Evolutionary conservation across 2,113 vertebrate species (phyloP), one percentile per base, ranked within the genome.

Genomic region (Planiliza haematocheilus): DNA sequence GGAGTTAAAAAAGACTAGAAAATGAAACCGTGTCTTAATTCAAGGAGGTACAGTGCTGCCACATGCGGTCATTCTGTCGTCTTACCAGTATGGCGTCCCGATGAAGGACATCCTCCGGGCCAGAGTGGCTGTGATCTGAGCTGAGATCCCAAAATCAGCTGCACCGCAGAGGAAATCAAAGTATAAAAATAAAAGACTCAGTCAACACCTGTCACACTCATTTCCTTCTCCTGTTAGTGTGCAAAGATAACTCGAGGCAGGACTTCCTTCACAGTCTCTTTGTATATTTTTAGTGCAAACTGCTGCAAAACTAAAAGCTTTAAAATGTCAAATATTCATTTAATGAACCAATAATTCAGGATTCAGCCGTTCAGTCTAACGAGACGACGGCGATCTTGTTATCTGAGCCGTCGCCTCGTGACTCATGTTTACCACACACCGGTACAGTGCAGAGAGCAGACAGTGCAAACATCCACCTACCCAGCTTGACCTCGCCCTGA

Each of bases 91-190:
- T 4, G 96, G 96, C 0, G 96, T 97, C 48, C 96, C 96, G 0
- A 97, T 96, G 89, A 97, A 97, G 34, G 96, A 97, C 87, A 95
- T 97, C 34, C 96, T 91, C 4, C 95, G 93, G 9, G 96, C 94
- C 79, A 97, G 92, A 0, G 96, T 97, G 10, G 95, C 96, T 6
- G 95, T 96, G 41, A 97, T 96, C 89, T 97, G 96, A 4, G 96
- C 96, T 0, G 96, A 96, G 88, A 97, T 96, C 37, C 96, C 96
- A 69, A 97, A 97, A 86, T 97, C 96, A 13, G 96, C 96, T 97
- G 58, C 45, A 64, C 17, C 49, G 71, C 24, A 65, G 18, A 63
- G 66, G 30, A 61, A 3, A 66, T 48, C 38, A 30, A 21, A 45
- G 49, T 2, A 42, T 2, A 0, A 16, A 38, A 0, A 11, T 55